Evolutionary conservation across 2,888 invertebrate genomes (phyloP), one percentile per base, ranked within the genome.

Genomic region (Podotricha telesiphe): DNA sequence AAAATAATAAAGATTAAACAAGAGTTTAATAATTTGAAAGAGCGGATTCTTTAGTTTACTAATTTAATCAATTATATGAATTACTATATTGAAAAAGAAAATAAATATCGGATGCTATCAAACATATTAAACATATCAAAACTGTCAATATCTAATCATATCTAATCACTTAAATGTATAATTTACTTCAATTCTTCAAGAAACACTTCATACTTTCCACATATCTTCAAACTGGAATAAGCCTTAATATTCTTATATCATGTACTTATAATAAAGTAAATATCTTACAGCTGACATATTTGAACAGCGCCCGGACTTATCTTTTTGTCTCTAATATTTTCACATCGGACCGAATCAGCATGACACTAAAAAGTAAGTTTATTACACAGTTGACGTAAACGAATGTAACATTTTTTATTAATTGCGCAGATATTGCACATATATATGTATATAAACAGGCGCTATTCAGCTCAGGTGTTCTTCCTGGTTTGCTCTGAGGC

Each of bases 401-500:
- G 5, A n/a, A 47, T 34, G 37, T 51, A 50, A 62, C 11, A 59
- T 61, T 53, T 28, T 59, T 51, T n/a, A 45, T 10, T 48, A 75
- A 72, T 74, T 72, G 67, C 75, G 73, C 70, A 79, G 78, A 80
- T 73, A 58, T 68, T 71, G 67, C 79, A 78, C 77, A 75, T 80
- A 79, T 17, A 10, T 2, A 51, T 5, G 17, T 34, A 53, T 73
- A 67, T 67, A 70, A 85, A 76, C 75, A 67, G 8, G 13, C 75
- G 62, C 76, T 79, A 79, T 83, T 81, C 82, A 83, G 79, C 76
- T 80, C 79, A 71, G 71, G 67, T 74, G 75, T 70, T 80, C 85
- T 88, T 88, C 87, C 88, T 85, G 81, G 79, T 87, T 81, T 82
- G 79, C 42, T 61, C 22, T 17, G 19, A 10, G 50, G 19, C 69